Evolutionary conservation across 2,797 vertebrate species (phyloP).

Genomic region (Nannoperca australis): DNA sequence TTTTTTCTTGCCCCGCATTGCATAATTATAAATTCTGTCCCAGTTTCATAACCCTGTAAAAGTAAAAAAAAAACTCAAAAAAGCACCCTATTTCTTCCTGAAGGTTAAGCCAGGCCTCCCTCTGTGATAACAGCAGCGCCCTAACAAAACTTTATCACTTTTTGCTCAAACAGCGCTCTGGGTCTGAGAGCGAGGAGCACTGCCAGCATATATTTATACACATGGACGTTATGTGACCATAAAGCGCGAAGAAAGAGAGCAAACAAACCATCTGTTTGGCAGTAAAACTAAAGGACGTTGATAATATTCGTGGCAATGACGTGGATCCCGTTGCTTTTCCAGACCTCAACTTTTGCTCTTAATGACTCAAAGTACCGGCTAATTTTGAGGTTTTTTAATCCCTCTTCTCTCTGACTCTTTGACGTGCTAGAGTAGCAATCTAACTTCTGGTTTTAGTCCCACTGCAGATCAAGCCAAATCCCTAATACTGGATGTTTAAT

Average conservation of each 20-base stretch:
- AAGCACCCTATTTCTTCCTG: slow-evolving; percentile 35
- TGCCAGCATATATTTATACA: slow-evolving; percentile 49
- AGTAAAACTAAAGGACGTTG: slow-evolving; percentile 34
- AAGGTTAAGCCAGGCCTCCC: slow-evolving; percentile 37
- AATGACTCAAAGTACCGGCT: slow-evolving; percentile 13
- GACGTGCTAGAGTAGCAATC: slow-evolving; percentile 3
- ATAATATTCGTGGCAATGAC: slow-evolving; percentile 30
- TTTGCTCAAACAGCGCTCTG: slow-evolving; percentile 13
- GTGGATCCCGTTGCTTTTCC: slow-evolving; percentile 9
- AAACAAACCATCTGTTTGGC: slow-evolving; percentile 63
- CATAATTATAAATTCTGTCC: slow-evolving; percentile 46
- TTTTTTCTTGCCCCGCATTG: slow-evolving; percentile 31
- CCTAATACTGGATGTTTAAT: slow-evolving; percentile 45
- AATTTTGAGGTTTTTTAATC: slow-evolving; percentile 23
- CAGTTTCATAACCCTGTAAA: slow-evolving; percentile 59
- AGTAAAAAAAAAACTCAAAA: slow-evolving; percentile 58
- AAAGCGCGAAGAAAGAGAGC: slow-evolving; percentile 20
- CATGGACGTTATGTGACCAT: slow-evolving; percentile 34
- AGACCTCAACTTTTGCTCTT: slow-evolving; percentile 25
- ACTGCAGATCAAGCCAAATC: slow-evolving; percentile 40
- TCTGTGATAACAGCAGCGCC: slow-evolving; percentile 54
- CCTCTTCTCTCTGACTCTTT: background rate
- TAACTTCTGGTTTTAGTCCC: slow-evolving; percentile 40
- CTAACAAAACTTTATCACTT: slow-evolving; percentile 37
- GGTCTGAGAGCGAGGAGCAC: slow-evolving; percentile 20